phyloP scores from a whole-genome alignment of 1,140 invertebrate species.

The Campoletis sonorensis region DNA sequence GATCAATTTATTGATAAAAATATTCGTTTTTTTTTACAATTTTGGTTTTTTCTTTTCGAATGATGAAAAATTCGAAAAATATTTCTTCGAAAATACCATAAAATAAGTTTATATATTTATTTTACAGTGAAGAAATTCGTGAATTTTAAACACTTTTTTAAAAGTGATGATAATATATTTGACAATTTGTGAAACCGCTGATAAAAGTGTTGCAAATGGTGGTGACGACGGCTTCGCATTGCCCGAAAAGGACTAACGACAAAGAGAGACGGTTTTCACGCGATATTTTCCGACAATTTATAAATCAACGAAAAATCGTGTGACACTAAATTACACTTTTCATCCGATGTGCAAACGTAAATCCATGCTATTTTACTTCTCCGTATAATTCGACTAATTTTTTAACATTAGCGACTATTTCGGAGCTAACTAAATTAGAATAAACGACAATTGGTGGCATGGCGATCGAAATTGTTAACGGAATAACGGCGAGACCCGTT shows the following conservation, averaged over 20 bases:
- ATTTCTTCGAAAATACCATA: too few relatives aligned
- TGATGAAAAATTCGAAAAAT: too few relatives aligned
- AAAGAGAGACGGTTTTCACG: slow-evolving; percentile 27
- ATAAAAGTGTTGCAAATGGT: background rate
- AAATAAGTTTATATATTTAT: too few relatives aligned
- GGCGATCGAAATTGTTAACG: slow-evolving; percentile 65
- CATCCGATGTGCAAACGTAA: background rate
- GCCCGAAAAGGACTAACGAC: slow-evolving; percentile 16
- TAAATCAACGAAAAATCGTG: slow-evolving; percentile 4
- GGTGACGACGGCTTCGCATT: slow-evolving; percentile 13
- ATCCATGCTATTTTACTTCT: too few relatives aligned
- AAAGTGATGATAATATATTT: slow-evolving; percentile 71
- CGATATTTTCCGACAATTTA: background rate
- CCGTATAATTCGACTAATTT: background rate
- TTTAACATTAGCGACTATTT: background rate
- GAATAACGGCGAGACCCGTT: slow-evolving; percentile 65
- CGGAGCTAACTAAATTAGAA: background rate
- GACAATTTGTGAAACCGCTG: slow-evolving; percentile 37
- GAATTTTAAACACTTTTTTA: background rate
- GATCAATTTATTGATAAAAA: too few relatives aligned
- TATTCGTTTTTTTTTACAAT: too few relatives aligned
- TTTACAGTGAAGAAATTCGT: too few relatives aligned
- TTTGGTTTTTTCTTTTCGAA: too few relatives aligned
- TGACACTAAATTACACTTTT: background rate
- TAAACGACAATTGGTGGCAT: slow-evolving; percentile 56